Evolutionary conservation across 2,797 vertebrate species (phyloP).

Genomic region (Scolopax rusticola): DNA sequence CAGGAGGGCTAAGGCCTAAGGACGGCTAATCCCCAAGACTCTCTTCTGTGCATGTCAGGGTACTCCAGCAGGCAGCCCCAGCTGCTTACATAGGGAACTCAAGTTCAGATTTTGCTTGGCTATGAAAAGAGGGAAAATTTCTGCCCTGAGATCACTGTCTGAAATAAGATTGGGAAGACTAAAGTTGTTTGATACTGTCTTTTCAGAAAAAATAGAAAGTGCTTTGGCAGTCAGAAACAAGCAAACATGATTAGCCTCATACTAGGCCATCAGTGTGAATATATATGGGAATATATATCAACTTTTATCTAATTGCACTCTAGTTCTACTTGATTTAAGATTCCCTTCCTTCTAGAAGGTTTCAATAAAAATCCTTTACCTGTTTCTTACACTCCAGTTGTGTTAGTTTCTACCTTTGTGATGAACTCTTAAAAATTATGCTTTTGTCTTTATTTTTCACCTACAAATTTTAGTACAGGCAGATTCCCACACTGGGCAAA

Average conservation of each 20-base stretch:
- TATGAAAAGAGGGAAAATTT: background rate
- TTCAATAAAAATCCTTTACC: background rate
- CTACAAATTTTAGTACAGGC: background rate
- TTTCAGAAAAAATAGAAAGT: background rate
- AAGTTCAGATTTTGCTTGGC: background rate
- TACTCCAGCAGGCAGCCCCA: background rate
- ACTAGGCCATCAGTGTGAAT: background rate
- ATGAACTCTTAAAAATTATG: background rate
- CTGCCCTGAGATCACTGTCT: background rate
- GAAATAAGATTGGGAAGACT: background rate
- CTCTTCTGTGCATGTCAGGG: background rate
- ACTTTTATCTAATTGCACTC: background rate
- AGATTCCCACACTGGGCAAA: background rate
- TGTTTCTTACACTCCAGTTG: background rate
- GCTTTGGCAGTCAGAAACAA: background rate
- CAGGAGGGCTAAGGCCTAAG: background rate
- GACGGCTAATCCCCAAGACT: background rate
- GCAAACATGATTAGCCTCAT: background rate
- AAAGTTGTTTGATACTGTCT: background rate
- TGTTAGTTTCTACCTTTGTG: background rate
- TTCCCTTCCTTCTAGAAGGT: background rate
- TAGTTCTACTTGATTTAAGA: background rate
- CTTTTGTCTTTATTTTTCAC: background rate
- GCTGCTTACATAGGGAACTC: background rate
- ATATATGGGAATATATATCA: background rate